phyloP scores from a whole-genome alignment of 2,888 invertebrate species.

The Brassicogethes aeneus region DNA sequence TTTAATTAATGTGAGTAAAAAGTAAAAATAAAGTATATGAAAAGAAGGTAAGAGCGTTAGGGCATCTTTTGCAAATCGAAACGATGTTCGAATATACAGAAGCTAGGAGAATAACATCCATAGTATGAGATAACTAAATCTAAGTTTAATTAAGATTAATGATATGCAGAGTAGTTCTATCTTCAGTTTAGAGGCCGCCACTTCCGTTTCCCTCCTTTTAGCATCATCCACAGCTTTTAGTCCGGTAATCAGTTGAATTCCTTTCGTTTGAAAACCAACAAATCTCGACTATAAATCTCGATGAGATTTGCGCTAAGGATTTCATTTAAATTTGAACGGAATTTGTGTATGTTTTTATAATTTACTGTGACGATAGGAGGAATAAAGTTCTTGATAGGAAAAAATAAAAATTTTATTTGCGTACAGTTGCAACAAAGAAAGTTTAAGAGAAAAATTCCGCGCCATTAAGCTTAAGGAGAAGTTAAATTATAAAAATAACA shows the following conservation, averaged over 20 bases:
- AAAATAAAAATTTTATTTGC: too few species aligned
- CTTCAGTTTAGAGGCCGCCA: conserved; percentile 35
- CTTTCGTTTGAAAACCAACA: conserved; percentile 19
- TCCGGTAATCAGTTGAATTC: conserved; percentile 18
- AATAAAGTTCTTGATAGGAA: too few species aligned
- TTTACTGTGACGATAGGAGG: too few species aligned
- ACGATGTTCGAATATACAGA: conserved; percentile 35
- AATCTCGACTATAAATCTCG: conserved; percentile 5
- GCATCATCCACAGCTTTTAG: conserved; percentile 30
- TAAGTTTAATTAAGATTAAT: conserved; percentile 43
- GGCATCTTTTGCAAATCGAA: conserved; percentile 13
- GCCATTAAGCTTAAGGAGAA: too few species aligned
- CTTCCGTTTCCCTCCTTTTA: conserved; percentile 26
- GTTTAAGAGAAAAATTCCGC: too few species aligned
- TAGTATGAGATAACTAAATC: conserved; percentile 38
- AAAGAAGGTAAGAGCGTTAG: conserved; percentile 4
- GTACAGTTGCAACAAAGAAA: too few species aligned
- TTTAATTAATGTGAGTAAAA: too few species aligned
- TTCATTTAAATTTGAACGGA: too few species aligned
- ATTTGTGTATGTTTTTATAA: too few species aligned
- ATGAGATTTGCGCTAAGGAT: too few species aligned
- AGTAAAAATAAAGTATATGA: conserved; percentile 11
- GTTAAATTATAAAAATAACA: too few species aligned
- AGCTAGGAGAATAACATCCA: conserved; percentile 25
- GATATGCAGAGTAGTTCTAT: conserved; percentile 42